A percentile compares a stretch with the other conserved stretches of the same genome.
Evolutionary conservation across 2,888 invertebrate species (phyloP).

Genomic region (Busseola fusca): DNA sequence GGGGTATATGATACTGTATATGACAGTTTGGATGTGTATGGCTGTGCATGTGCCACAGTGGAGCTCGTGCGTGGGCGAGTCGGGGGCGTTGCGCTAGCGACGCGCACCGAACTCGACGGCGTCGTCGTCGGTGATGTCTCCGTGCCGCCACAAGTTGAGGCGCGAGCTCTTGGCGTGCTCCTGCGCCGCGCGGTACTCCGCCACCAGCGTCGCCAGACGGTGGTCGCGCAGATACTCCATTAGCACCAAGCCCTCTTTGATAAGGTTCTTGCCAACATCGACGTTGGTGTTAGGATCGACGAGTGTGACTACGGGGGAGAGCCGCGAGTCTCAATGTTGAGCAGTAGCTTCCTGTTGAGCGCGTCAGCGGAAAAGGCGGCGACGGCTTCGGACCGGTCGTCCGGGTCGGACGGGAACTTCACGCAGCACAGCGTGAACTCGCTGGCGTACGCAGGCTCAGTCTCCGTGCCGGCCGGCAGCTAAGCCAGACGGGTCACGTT

Average conservation of each 20-base stretch:
- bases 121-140: constrained; percentile 99
- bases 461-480: constrained; percentile 92
- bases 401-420: constrained; percentile 95
- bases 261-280: constrained; percentile 91
- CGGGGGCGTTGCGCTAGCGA: constrained; percentile 79
- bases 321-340: constrained; percentile 95
- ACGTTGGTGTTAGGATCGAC: constrained; percentile 84
- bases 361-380: constrained; percentile 90
- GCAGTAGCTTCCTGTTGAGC: constrained; percentile 92
- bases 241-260: constrained; percentile 95
- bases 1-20: constrained; percentile 71
- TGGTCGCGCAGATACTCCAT: constrained; percentile 95
- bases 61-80: constrained; percentile 66
- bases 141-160: constrained; percentile 98
- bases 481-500: constrained; percentile 93
- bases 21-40: constrained; percentile 69
- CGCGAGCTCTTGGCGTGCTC: constrained; percentile 95
- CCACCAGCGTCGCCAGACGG: constrained; percentile 93
- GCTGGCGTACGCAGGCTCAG: constrained; percentile 94
- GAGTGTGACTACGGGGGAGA: constrained; percentile 89
- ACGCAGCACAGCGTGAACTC: constrained; percentile 96
- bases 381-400: constrained; percentile 93
- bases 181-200: constrained; percentile 95
- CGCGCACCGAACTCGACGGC: constrained; percentile 89
- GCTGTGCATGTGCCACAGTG: constrained; percentile 76